Evolutionary conservation across 92 coral and sea anemone species (phyloP).

Genomic region (Siderastrea radians): DNA sequence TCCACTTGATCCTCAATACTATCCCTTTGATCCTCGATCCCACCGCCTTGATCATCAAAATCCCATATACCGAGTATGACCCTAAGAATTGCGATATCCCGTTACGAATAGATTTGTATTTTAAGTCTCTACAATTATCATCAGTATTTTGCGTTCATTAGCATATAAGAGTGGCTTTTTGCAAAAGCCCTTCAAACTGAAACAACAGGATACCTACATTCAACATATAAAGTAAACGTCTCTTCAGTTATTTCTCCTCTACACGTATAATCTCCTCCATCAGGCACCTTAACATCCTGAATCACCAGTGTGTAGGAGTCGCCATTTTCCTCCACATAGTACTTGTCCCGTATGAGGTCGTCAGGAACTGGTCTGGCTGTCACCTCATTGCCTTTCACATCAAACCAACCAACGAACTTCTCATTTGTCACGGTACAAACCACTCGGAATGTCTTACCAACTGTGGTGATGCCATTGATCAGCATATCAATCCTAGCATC

Average conservation of each 20-base stretch:
- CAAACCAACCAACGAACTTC: constrained; percentile 76
- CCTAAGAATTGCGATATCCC: too few relatives aligned
- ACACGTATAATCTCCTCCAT: constrained; percentile 85
- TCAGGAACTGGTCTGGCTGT: constrained; percentile 21
- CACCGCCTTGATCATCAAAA: too few relatives aligned
- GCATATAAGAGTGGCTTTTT: neutral
- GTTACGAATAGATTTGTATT: too few relatives aligned
- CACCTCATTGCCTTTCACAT: constrained; percentile 53
- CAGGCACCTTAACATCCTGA: constrained; percentile 70
- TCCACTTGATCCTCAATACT: too few relatives aligned
- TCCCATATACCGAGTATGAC: too few relatives aligned
- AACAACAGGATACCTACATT: constrained; percentile 69
- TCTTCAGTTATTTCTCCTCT: constrained; percentile 51
- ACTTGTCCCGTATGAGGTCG: constrained; percentile 39
- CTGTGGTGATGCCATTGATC: constrained; percentile 75
- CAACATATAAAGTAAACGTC: constrained; percentile 77
- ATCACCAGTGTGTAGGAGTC: constrained; percentile 60
- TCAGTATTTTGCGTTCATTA: neutral
- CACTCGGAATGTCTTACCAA: constrained; percentile 78
- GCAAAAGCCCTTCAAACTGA: neutral
- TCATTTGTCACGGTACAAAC: constrained; percentile 66
- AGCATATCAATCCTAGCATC: constrained; percentile 61
- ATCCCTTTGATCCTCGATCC: too few relatives aligned
- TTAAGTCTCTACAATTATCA: too few relatives aligned
- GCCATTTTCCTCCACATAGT: constrained; percentile 16